Evolutionary conservation across 53 echinoderm and acorn worm species (phyloP), one percentile per base, ranked within the genome.

Genomic region (Paelopatides confundens): DNA sequence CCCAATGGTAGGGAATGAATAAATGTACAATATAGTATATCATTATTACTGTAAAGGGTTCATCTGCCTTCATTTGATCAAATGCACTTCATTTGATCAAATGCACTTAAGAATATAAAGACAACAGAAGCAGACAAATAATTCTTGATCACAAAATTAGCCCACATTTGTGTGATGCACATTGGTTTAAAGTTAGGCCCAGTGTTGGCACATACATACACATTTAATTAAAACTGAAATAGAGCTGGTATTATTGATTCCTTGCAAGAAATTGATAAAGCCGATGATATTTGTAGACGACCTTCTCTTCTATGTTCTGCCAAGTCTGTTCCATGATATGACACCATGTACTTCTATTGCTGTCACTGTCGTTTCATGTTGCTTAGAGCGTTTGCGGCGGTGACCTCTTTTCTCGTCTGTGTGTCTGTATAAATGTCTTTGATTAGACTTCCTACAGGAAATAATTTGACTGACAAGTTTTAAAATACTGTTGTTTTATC

Each of bases 401-500:
- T n/a, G n/a, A 58, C 58, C 58, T 58, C 58, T 23, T 58, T 58
- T 58, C 58, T 0, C 6, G n/a, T 58, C 58, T 6, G n/a, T n/a
- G 26, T 58, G 58, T 58, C 14, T 14, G 14, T 9, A 14, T 48
- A 48, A 6, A 58, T 58, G n/a, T 58, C 58, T 58, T 15, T 58
- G 58, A 58, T 3, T 21, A 58, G 24, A 58, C 21, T 18, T 23
- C 58, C 58, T 21, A 21, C 58, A 21, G 58, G 58, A 58, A 58
- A 58, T 21, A 21, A n/a, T 58, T 21, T 58, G 24, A 58, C 58
- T 58, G 58, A 58, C n/a, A 58, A 21, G n/a, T n/a, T 58, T 23
- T 58, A 2, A 58, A 58, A 18, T 58, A 21, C 58, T 58, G 26
- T 92, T 51, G 52, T 88, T 24, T 65, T 70, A 76, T 26, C 18